Conservation (phyloP, 2,113 vertebrate genomes). For the Stigmatopora nigra region DNA sequence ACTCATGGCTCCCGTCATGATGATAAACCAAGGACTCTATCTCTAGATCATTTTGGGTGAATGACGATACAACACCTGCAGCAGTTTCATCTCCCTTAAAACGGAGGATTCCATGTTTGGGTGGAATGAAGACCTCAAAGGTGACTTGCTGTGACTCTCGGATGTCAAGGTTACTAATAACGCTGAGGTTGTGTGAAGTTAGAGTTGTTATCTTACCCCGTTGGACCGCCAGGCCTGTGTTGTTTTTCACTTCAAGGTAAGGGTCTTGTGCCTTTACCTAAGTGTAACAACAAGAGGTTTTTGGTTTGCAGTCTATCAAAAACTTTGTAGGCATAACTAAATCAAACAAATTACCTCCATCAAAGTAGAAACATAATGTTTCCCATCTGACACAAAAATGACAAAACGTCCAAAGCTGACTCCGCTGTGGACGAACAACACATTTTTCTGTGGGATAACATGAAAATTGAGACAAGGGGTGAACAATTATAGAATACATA, state of each 20-base stretch:
- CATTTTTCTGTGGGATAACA: constrained; percentile 58
- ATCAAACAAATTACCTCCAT: constrained; percentile 61
- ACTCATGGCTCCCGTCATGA: constrained; percentile 59
- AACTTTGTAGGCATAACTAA: background rate
- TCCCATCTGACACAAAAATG: constrained; percentile 82
- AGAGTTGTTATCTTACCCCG: constrained; percentile 66
- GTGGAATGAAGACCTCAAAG: constrained; percentile 69
- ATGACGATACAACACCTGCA: constrained; percentile 28
- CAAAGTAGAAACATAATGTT: constrained; percentile 75
- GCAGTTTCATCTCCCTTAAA: constrained; percentile 42
- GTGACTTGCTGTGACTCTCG: constrained; percentile 70
- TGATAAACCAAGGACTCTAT: constrained; percentile 67
- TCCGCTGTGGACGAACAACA: constrained; percentile 78
- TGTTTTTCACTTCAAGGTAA: constrained; percentile 73
- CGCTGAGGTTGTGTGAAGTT: constrained; percentile 72
- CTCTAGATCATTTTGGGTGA: constrained; percentile 75
- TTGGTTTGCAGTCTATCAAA: background rate
- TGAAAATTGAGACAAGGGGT: background rate
- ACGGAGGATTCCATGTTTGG: constrained; percentile 71
- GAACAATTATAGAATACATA: background rate
- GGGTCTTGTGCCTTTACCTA: constrained; percentile 79
- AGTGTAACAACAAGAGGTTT: constrained; percentile 36
- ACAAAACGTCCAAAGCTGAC: constrained; percentile 77
- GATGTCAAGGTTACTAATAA: constrained; percentile 80
- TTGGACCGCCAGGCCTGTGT: constrained; percentile 75